A percentile compares a stretch with the other conserved stretches of the same genome.
Evolutionary conservation across 2,888 invertebrate species (phyloP).

Genomic region (Cerceris ruficornis): DNA sequence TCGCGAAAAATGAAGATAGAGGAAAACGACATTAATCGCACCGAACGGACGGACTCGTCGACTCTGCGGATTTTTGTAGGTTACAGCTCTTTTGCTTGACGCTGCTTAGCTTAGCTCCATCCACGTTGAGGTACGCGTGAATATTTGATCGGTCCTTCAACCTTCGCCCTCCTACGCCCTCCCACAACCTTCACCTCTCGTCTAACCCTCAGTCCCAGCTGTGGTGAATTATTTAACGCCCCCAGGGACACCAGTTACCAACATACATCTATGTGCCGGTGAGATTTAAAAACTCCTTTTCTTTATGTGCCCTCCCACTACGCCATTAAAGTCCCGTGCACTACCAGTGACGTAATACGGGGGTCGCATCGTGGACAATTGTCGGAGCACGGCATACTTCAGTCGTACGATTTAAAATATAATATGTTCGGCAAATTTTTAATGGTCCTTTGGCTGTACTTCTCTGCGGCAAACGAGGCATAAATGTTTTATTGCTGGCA

Average conservation of each 20-base stretch:
- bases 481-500: no score
- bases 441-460: no score
- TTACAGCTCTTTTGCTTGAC: conserved; percentile 41
- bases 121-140: conserved; percentile 78
- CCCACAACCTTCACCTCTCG: conserved; percentile 71
- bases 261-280: conserved; percentile 71
- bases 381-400: no score
- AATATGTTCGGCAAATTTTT: background rate
- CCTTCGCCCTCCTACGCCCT: conserved; percentile 68
- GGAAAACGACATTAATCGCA: background rate
- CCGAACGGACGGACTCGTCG: background rate
- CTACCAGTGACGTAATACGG: conserved; percentile 36
- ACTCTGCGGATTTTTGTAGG: conserved; percentile 41
- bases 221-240: conserved; percentile 81
- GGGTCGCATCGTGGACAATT: background rate
- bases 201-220: conserved; percentile 76
- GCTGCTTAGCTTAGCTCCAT: conserved; percentile 68
- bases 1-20: no score
- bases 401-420: background rate
- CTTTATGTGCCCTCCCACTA: conserved; percentile 32
- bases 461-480: no score
- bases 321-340: conserved; percentile 13
- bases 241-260: conserved; percentile 76
- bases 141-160: conserved; percentile 81
- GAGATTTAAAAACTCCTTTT: conserved; percentile 70